These are phyloP conservation scores for Temnothorax nylanderi DNA, from an alignment of 1,140 invertebrate species.

Conservation along the genomic window DNA sequence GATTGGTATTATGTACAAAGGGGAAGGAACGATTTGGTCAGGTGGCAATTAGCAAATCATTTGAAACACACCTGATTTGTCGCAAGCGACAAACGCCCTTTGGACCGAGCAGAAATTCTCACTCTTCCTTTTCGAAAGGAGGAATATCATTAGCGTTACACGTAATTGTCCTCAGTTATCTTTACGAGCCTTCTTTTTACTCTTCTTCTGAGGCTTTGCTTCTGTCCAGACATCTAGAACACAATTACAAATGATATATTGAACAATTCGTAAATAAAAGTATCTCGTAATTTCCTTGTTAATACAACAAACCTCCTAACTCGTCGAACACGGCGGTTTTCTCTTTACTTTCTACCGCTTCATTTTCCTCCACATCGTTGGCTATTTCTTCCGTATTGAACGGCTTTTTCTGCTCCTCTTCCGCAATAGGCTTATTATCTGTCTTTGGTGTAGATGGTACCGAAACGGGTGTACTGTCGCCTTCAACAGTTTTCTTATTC, in stretches of 20 bases:
- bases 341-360: slow-evolving; percentile 75
- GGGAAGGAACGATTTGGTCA: slow-evolving; percentile 74
- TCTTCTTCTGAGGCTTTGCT: slow-evolving; percentile 88
- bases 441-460: slow-evolving; percentile 63
- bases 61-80: slow-evolving; percentile 72
- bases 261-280: not conserved
- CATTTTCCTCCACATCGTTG: slow-evolving; percentile 84
- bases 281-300: not conserved
- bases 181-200: slow-evolving; percentile 89
- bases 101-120: slow-evolving; percentile 66
- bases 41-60: slow-evolving; percentile 66
- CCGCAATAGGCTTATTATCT: slow-evolving; percentile 71
- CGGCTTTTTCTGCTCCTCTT: slow-evolving; percentile 60
- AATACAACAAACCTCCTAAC: slow-evolving; percentile 86
- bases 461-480: slow-evolving; percentile 74
- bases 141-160: slow-evolving; percentile 63
- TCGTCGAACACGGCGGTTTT: slow-evolving; percentile 88
- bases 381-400: slow-evolving; percentile 60
- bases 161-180: slow-evolving; percentile 86
- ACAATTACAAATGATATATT: slow-evolving; percentile 30
- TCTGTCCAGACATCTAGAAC: slow-evolving; percentile 88
- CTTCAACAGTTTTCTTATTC: slow-evolving; percentile 81
- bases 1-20: slow-evolving; percentile 72
- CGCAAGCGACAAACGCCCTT: slow-evolving; percentile 65
- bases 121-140: slow-evolving; percentile 64